Base-by-base conservation (phyloP, 2,888 invertebrate genomes). In the Colostygia pectinataria region DNA sequence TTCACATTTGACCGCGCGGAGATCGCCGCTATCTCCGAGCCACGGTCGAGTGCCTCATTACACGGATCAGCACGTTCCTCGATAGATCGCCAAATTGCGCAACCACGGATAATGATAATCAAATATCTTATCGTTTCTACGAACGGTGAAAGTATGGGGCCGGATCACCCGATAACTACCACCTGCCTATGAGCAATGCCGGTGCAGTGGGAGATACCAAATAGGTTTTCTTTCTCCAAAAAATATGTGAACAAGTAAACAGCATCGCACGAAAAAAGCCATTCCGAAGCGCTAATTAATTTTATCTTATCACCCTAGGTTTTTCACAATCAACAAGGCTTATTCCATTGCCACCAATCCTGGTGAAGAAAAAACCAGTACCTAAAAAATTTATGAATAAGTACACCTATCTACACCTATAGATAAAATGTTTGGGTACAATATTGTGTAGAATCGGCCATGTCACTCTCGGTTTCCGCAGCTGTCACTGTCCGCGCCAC, bases 401-500 rank as follows among this genome's bases (percentile, higher is more conserved):
- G 4, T 2, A 18, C 18, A 18, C 18, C 4, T 2, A 3, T 18
- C 4, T 3, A 18, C 18, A 2, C 18, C 18, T 18, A 18, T n/a
- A n/a, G n/a, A n/a, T n/a, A n/a, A n/a, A n/a, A n/a, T n/a, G n/a
- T n/a, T n/a, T n/a, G n/a, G n/a, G n/a, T n/a, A n/a, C n/a, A n/a
- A n/a, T 28, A 12, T 24, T 24, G n/a, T 5, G 2, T 24, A 5
- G 24, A n/a, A 31, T 31, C 14, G 29, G 32, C 32, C 14, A 14
- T n/a, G 20, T 4, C 77, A 80, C 83, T 83, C 81, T 82, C 83
- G 76, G 56, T 83, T 80, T 83, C 81, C 68, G 71, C 29, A 15
- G 24, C 12, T 23, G 44, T 25, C 37, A 24, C 34, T 28, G 31
- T 3, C 4, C 18, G 10, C 33, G 31, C 31, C 14, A 18, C 38